Conservation (phyloP, 2,888 invertebrate species). For the Drosophila putrida region DNA sequence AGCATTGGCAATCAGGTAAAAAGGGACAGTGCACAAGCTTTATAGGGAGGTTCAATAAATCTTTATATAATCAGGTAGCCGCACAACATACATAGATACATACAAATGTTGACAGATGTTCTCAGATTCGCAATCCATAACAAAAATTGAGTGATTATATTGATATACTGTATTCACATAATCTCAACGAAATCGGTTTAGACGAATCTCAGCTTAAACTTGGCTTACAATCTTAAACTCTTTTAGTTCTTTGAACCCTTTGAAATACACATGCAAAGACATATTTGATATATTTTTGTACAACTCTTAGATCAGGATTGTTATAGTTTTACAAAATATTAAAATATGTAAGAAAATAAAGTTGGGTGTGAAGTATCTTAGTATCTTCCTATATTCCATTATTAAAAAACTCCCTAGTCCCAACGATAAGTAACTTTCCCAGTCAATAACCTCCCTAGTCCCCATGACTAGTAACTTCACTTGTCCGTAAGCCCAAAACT, state of each 20-base stretch:
- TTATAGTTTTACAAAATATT: no score
- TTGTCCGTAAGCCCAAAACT: no score
- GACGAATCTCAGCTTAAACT: not conserved
- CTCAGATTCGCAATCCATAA: not conserved
- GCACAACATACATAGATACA: slow-evolving; percentile 3
- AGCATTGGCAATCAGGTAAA: slow-evolving; percentile 20
- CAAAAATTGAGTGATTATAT: not conserved
- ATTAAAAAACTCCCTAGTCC: no score
- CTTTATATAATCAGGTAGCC: slow-evolving; percentile 18
- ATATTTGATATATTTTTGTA: no score
- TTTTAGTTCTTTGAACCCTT: not conserved
- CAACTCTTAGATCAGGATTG: no score
- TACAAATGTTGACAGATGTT: not conserved
- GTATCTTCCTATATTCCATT: no score
- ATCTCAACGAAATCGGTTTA: not conserved
- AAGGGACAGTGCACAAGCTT: slow-evolving; percentile 22
- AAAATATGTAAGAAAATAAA: no score
- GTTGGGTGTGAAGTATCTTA: no score
- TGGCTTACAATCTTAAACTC: not conserved
- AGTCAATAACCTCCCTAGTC: no score
- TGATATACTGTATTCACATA: not conserved
- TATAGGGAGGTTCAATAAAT: slow-evolving; percentile 32
- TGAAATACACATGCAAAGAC: not conserved
- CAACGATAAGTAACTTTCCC: no score
- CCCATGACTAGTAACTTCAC: no score